Conservation (phyloP, 2,113 vertebrate species). For the Emydura subglobosa region DNA sequence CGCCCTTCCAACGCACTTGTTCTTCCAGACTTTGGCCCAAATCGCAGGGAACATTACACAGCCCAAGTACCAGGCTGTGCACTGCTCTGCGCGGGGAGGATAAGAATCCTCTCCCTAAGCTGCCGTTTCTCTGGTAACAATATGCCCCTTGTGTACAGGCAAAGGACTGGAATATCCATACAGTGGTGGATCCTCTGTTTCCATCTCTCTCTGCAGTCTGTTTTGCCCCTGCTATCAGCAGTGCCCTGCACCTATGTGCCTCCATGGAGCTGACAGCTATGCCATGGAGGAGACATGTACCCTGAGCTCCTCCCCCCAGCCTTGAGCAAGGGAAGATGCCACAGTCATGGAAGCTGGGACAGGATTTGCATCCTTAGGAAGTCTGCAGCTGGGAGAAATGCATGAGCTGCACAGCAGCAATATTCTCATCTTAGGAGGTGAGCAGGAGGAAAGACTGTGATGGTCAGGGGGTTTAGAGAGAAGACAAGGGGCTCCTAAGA, state of each 20-base stretch:
- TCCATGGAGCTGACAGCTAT: fast-evolving
- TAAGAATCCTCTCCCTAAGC: not conserved
- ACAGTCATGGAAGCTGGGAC: not conserved
- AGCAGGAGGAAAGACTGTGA: not conserved
- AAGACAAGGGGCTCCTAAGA: not conserved
- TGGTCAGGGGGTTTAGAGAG: not conserved
- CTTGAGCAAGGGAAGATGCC: not conserved
- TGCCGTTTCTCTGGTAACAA: not conserved
- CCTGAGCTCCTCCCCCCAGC: not conserved
- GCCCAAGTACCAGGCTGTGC: not conserved
- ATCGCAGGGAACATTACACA: not conserved
- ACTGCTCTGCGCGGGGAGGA: not conserved
- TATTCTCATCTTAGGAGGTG: not conserved
- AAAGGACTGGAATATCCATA: not conserved
- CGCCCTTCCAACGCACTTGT: not conserved
- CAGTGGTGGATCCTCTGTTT: fast-evolving
- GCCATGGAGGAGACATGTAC: not conserved
- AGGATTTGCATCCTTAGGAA: not conserved
- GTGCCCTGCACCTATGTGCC: not conserved
- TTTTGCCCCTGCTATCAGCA: fast-evolving
- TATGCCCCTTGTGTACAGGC: not conserved
- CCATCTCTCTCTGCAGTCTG: not conserved
- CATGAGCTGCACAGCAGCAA: fast-evolving
- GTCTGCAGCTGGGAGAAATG: not conserved
- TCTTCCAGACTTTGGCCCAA: not conserved